Conservation (phyloP, 2,888 invertebrate genomes). For the Zygothrica quintamaculata region DNA sequence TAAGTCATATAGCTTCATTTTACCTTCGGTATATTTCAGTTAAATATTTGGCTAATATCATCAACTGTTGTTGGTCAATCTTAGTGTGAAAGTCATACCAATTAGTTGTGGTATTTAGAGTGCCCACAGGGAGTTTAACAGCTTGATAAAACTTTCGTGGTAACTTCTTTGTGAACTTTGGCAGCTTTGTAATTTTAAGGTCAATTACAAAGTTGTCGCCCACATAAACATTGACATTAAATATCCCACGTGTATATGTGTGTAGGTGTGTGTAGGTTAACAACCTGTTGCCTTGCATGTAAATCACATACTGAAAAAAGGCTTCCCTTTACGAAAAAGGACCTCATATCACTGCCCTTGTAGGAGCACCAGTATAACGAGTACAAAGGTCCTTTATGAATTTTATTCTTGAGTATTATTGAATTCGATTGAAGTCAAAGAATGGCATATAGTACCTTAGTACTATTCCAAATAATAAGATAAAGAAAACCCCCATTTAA, state of each 20-base stretch:
- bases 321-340: background rate
- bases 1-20: too few species aligned
- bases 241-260: background rate
- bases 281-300: constrained; percentile 1
- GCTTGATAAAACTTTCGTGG: constrained; percentile 5
- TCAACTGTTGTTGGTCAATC: constrained; percentile 9
- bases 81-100: background rate
- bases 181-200: background rate
- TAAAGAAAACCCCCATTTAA: constrained; percentile 48
- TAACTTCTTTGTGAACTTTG: constrained; percentile 4
- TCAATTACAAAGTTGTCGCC: constrained; percentile 13
- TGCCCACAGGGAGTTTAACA: constrained; percentile 3
- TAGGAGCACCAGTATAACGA: background rate
- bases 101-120: constrained; percentile 17
- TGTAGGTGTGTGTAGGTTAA: background rate
- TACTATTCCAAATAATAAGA: too few species aligned
- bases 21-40: too few species aligned
- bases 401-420: background rate
- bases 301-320: too few species aligned
- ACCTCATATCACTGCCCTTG: background rate
- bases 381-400: background rate
- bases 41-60: too few species aligned
- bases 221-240: background rate
- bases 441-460: constrained; percentile 38
- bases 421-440: background rate